Evolutionary conservation across 2,113 vertebrate species (phyloP), one percentile per base, ranked within the genome.

Genomic region (Microtus richardsoni): DNA sequence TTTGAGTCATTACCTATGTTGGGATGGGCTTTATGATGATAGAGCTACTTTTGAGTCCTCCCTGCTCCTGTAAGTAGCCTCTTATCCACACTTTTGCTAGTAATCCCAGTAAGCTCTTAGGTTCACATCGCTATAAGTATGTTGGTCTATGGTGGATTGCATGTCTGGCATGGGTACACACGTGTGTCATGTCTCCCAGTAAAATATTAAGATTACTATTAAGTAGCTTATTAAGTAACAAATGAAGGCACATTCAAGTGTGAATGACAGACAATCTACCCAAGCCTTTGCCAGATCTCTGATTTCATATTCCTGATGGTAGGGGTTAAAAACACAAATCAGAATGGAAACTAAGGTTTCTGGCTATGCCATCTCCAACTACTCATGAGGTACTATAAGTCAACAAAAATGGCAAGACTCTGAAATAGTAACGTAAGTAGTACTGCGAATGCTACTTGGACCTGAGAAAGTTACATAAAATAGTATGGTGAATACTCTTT

Each of bases 261-360:
- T 84, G 86, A 94, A 60, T 93, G 68, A 86, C 73, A 94, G 39
- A 49, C 11, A 54, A 41, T 47, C 82, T 84, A 44, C 30, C 44
- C 82, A 68, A 30, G 82, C n/a, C 54, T 80, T 62, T 68, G 26
- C 33, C 60, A 75, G 58, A 88, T 6, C 21, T 33, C 75, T 28
- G 36, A 68, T 24, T 89, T 79, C 77, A 73, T 70, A 10, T 73
- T 68, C 74, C 71, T 39, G 21, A 85, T 5, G 44, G 33, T 52
- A 41, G 3, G 64, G 13, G 33, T 75, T 86, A 64, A 24, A n/a
- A 88, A 88, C 44, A 75, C 33, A 58, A 80, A 49, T 62, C 70
- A 66, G 88, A 71, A 78, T 73, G 19, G 78, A 85, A 93, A 88
- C 49, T 58, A 33, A 73, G 79, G 28, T 12, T 1, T 14, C 28